Conservation (phyloP, 2,113 vertebrate species). For the Platichthys flesus region DNA sequence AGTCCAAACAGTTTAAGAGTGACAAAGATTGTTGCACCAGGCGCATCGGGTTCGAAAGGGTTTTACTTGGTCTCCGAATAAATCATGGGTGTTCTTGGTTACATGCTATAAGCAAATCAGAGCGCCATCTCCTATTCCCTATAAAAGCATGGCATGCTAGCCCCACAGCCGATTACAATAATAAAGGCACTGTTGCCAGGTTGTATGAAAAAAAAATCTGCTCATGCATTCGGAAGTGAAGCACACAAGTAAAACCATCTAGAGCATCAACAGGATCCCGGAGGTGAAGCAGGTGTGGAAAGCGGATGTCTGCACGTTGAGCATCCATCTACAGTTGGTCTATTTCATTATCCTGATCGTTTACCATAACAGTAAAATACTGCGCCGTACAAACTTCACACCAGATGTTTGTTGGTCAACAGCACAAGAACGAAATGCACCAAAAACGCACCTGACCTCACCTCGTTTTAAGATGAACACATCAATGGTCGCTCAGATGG, state of each 20-base stretch:
- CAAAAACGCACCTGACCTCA: not conserved
- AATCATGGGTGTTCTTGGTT: not conserved
- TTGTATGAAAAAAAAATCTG: not conserved
- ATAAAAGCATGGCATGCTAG: not conserved
- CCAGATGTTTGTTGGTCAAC: too few relatives aligned
- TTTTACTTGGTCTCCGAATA: not conserved
- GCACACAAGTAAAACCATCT: not conserved
- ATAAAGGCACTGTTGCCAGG: not conserved
- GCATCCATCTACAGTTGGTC: not conserved
- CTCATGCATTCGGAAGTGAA: not conserved
- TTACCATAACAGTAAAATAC: too few relatives aligned
- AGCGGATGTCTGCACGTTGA: too few relatives aligned
- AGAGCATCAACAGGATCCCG: not conserved
- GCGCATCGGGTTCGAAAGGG: not conserved
- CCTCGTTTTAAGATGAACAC: not conserved
- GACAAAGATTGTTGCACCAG: not conserved
- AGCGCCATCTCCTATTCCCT: not conserved
- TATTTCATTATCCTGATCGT: not conserved
- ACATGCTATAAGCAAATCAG: not conserved
- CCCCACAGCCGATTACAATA: not conserved
- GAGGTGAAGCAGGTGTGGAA: conserved; percentile 2
- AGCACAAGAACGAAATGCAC: not conserved
- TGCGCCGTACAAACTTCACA: too few relatives aligned
- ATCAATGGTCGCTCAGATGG: not conserved
- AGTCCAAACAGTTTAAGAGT: not conserved